Conservation (phyloP, 1,140 invertebrate species). For the Lamellibrachia luymesi region DNA sequence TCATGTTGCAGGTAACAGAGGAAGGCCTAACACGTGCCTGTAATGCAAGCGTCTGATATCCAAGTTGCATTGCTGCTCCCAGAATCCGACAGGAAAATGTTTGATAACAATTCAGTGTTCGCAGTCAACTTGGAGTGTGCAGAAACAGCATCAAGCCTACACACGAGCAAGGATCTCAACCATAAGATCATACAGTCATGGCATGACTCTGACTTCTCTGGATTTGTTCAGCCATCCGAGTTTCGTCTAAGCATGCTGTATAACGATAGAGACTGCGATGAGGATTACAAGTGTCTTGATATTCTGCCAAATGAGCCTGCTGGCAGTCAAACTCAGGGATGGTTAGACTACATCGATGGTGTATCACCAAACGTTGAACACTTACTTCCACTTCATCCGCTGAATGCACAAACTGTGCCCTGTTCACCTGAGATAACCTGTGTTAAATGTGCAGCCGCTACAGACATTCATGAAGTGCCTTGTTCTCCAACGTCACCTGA, state of each 20-base stretch:
- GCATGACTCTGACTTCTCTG: neutral
- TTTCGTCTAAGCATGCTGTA: neutral
- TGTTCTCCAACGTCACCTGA: neutral
- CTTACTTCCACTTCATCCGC: neutral
- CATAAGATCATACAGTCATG: neutral
- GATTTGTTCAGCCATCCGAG: neutral
- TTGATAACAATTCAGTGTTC: neutral
- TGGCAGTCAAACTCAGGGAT: neutral
- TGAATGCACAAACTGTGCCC: neutral
- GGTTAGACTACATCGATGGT: neutral
- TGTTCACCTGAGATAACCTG: neutral
- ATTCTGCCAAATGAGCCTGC: neutral
- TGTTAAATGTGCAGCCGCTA: neutral
- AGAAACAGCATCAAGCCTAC: neutral
- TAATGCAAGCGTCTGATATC: neutral
- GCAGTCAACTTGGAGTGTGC: neutral
- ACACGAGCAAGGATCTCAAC: neutral
- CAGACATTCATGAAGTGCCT: neutral
- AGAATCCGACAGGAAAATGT: neutral
- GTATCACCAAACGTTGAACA: neutral
- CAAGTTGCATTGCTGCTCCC: neutral
- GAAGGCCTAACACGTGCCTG: neutral
- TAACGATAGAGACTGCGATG: neutral
- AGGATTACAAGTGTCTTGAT: neutral
- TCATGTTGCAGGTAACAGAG: neutral